phyloP scores from a whole-genome alignment of 2,113 vertebrate genomes.

The Scartelaos histophorus region DNA sequence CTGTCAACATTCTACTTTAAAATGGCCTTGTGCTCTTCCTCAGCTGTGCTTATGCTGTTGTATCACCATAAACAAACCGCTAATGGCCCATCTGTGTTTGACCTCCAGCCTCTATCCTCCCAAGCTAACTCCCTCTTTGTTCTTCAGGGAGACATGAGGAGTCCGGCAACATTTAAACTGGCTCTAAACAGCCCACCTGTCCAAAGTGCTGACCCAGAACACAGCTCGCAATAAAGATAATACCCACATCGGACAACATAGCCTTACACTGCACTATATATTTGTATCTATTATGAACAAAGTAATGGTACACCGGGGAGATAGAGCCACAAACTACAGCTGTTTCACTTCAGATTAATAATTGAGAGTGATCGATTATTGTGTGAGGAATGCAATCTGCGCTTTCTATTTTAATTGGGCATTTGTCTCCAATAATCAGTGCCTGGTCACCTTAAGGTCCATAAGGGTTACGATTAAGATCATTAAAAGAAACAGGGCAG shows the following conservation, averaged over 20 bases:
- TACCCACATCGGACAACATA: constrained; percentile 21
- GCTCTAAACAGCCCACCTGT: constrained; percentile 33
- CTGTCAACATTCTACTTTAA: background rate
- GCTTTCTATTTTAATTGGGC: constrained; percentile 60
- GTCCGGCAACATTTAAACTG: constrained; percentile 36
- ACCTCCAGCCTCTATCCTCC: constrained; percentile 10
- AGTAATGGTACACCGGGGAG: constrained; percentile 51
- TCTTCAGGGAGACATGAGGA: constrained; percentile 29
- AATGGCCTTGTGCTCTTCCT: background rate
- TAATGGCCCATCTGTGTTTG: constrained; percentile 4
- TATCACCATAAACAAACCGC: constrained; percentile 12
- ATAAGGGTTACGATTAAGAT: constrained; percentile 29
- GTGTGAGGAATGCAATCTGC: constrained; percentile 20
- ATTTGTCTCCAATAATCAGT: constrained; percentile 54
- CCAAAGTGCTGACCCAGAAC: constrained; percentile 50
- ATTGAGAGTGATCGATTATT: constrained; percentile 61
- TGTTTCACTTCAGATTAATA: constrained; percentile 47
- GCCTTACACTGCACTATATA: constrained; percentile 28
- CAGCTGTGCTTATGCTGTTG: background rate
- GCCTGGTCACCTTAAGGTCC: constrained; percentile 35
- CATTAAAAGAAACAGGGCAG: constrained; percentile 15
- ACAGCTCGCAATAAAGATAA: constrained; percentile 43
- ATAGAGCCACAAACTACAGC: constrained; percentile 15
- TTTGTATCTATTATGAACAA: constrained; percentile 48
- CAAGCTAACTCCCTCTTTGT: constrained; percentile 13